Evolutionary conservation across 1,140 invertebrate genomes (phyloP), one percentile per base, ranked within the genome.

Genomic region (Berghia stephanieae): DNA sequence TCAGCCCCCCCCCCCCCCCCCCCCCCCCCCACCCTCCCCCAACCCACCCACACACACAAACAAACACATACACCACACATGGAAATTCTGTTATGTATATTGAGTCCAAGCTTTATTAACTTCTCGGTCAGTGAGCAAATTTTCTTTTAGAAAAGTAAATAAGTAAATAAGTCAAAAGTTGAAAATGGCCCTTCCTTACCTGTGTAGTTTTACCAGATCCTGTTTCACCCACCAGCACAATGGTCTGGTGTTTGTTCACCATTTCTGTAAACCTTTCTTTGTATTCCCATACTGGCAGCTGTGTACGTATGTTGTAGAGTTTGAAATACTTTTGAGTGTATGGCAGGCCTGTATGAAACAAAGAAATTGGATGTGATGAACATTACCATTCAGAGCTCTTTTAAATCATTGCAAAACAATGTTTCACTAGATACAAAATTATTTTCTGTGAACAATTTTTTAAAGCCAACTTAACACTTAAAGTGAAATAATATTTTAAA

Each of bases 271-370:
- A 99, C 86, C 99, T 97, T 4, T 95, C 92, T 83, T 95, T 93
- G 88, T 99, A 99, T 86, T 99, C 98, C 92, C 98, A 99, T 0
- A 99, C 98, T 0, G 98, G 98, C 27, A 99, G 90, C 6, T 93
- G 93, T 44, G 96, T 95, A 63, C 98, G 92, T 85, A 98, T 99
- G 78, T 94, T 93, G 78, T 94, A 87, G 44, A 92, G 84, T 63
- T 91, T 88, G 85, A 88, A 89, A 81, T 91, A 92, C 31, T 87
- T 80, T 46, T 88, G 87, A 38, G 88, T 89, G 78, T 83, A 88
- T 67, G 88, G 88, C 49, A 88, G 76, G 34, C 88, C 88, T 89
- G 75, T 16, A 82, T 81, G 13, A 69, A 57, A 40, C 42, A 2
- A 66, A 24, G 10, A 8, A 31, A 36, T 13, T 5, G 24, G 63